Evolutionary conservation across 1,140 invertebrate genomes (phyloP).

Genomic region (Lanistes nyassanus): DNA sequence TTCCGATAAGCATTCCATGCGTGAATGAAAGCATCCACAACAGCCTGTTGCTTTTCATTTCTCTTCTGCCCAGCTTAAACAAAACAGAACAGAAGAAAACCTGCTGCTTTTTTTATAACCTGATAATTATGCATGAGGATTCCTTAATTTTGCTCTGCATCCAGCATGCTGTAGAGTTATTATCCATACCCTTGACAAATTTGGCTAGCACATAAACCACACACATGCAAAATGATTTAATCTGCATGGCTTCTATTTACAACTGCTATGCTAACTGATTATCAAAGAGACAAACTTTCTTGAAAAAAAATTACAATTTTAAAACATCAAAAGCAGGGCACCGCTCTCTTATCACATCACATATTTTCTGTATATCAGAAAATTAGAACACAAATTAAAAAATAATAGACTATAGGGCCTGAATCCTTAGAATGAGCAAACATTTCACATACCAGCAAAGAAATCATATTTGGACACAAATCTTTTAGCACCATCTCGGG

Average conservation of each 20-base stretch:
- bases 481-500: slow-evolving; percentile 27
- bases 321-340: not conserved
- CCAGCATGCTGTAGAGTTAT: not conserved
- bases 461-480: slow-evolving; percentile 33
- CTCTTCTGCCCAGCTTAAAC: slow-evolving; percentile 22
- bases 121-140: not conserved
- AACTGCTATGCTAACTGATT: too few species aligned
- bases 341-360: not conserved
- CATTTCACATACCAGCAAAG: slow-evolving; percentile 38
- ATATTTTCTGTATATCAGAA: not conserved
- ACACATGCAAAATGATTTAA: too few species aligned
- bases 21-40: slow-evolving; percentile 61
- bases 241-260: too few species aligned
- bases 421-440: not conserved
- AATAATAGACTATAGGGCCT: not conserved
- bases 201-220: too few species aligned
- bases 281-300: too few species aligned
- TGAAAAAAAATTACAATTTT: too few species aligned
- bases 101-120: not conserved
- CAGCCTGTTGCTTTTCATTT: slow-evolving; percentile 51
- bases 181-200: not conserved
- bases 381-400: not conserved
- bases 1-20: slow-evolving; percentile 95
- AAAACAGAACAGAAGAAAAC: not conserved
- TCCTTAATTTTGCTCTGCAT: not conserved